Evolutionary conservation across 2,888 invertebrate genomes (phyloP).

Genomic region (Andricus curvator): DNA sequence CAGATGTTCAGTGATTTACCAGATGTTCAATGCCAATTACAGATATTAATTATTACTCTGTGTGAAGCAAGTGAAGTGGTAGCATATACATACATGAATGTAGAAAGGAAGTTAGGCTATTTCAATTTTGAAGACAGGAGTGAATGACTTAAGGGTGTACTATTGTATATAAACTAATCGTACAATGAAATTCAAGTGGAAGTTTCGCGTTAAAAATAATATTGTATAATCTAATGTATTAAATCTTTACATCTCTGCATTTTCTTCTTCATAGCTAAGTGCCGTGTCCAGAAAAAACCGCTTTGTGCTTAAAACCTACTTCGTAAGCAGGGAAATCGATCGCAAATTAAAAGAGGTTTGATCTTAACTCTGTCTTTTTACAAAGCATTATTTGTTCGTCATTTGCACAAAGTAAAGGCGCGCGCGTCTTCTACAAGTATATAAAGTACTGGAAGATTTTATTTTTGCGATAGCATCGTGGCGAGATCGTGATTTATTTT

Average conservation of each 20-base stretch:
- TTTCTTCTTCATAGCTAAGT: background rate
- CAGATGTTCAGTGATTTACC: background rate
- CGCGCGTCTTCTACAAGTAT: background rate
- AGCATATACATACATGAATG: conserved; percentile 58
- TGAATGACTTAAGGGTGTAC: conserved; percentile 48
- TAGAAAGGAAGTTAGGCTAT: conserved; percentile 65
- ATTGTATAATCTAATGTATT: background rate
- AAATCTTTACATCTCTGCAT: background rate
- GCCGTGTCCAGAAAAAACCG: background rate
- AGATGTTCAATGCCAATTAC: conserved; percentile 34
- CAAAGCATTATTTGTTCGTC: conserved; percentile 49
- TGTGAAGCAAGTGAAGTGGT: conserved; percentile 49
- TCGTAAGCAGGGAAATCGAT: background rate
- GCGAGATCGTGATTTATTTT: background rate
- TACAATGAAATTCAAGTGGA: conserved; percentile 64
- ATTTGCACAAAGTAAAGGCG: conserved; percentile 62
- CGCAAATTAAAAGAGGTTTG: background rate
- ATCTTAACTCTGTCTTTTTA: background rate
- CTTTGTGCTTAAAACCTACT: background rate
- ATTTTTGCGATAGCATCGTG: background rate
- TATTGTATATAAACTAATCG: conserved; percentile 63
- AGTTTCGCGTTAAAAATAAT: conserved; percentile 2
- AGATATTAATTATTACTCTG: conserved; percentile 25
- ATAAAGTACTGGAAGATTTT: background rate
- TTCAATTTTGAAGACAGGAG: conserved; percentile 59